These are phyloP conservation scores for Pristiophorus japonicus DNA, from an alignment of 2,113 vertebrate species.

Conservation along the genomic window DNA sequence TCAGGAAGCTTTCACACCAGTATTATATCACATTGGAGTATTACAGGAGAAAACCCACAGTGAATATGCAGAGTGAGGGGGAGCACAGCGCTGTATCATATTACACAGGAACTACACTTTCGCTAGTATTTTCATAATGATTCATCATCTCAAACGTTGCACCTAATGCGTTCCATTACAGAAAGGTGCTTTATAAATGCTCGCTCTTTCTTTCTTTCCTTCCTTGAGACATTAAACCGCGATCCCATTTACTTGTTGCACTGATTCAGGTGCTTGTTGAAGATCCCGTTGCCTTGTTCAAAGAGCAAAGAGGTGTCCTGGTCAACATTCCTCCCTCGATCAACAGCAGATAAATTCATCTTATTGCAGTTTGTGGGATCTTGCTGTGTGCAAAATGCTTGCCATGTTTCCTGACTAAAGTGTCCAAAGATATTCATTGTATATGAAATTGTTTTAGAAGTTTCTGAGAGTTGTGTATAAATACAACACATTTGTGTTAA, in stretches of 20 bases:
- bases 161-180: too few relatives aligned
- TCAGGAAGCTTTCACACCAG: background rate
- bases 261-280: background rate
- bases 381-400: too few relatives aligned
- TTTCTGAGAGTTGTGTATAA: background rate
- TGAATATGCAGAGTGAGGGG: background rate
- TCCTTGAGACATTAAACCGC: background rate
- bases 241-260: background rate
- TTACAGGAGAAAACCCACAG: background rate
- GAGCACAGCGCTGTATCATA: background rate
- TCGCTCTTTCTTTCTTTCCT: background rate
- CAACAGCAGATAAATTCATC: background rate
- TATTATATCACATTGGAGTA: background rate
- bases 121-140: background rate
- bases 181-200: too few relatives aligned
- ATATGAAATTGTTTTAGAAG: background rate
- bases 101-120: background rate
- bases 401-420: background rate
- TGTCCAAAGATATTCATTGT: background rate
- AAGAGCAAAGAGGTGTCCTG: too few relatives aligned
- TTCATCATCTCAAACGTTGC: background rate
- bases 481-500: background rate
- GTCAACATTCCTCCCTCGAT: background rate
- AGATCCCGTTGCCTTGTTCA: background rate
- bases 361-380: background rate